Evolutionary conservation across 1,140 invertebrate species (phyloP).

Genomic region (Drosophila parabipectinata): DNA sequence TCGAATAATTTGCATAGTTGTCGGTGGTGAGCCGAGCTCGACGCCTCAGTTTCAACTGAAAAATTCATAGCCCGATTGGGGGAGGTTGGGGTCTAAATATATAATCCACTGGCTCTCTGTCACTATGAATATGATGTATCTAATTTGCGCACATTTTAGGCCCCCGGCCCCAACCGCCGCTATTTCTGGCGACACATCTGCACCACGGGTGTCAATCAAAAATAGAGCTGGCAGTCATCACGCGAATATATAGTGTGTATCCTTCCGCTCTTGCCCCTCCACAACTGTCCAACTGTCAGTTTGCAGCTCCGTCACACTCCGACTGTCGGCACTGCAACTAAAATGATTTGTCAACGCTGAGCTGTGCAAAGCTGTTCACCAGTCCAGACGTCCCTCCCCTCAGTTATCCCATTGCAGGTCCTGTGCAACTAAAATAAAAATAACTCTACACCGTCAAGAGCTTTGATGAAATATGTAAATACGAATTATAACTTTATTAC

Average conservation of each 20-base stretch:
- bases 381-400: slow-evolving; percentile 6
- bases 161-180: not conserved
- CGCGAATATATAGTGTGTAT: slow-evolving; percentile 9
- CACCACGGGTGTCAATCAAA: slow-evolving; percentile 57
- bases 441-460: not conserved
- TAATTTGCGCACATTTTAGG: slow-evolving; percentile 58
- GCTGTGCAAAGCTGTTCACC: slow-evolving; percentile 22
- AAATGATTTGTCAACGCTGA: slow-evolving; percentile 62
- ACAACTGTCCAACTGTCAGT: slow-evolving; percentile 31
- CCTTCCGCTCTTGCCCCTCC: not conserved
- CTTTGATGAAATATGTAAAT: slow-evolving; percentile 4
- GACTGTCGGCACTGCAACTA: slow-evolving; percentile 54
- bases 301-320: slow-evolving; percentile 38
- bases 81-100: slow-evolving; percentile 14
- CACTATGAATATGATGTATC: slow-evolving; percentile 59
- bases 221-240: slow-evolving; percentile 43
- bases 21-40: slow-evolving; percentile 1
- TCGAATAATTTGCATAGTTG: slow-evolving; percentile 67
- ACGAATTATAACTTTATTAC: slow-evolving; percentile 6
- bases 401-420: slow-evolving; percentile 8
- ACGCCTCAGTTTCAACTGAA: slow-evolving; percentile 26
- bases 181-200: slow-evolving; percentile 26
- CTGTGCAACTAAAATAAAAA: not conserved
- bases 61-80: slow-evolving; percentile 69
- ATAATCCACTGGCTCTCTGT: slow-evolving; percentile 45